Percentiles rank a stretch among this genome's conserved stretches.
Conservation (phyloP, 2,797 vertebrate genomes). For the Leucoraja ocellata region DNA sequence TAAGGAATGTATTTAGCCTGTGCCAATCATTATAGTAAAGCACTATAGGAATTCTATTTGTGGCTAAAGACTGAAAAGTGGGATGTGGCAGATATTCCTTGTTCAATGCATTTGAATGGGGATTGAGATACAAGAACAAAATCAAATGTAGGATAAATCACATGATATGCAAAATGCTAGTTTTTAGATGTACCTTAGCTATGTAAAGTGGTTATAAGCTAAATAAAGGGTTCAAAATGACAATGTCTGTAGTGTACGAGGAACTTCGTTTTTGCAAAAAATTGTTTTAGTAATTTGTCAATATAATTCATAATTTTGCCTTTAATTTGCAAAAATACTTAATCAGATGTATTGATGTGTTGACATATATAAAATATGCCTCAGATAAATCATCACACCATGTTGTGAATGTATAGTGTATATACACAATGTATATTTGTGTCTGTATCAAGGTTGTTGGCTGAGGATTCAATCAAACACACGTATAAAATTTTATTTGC, state of each 20-base stretch:
- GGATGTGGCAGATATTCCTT: not conserved
- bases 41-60: not conserved
- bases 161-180: not conserved
- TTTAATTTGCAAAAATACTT: constrained; percentile 47
- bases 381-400: constrained; percentile 51
- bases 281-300: constrained; percentile 39
- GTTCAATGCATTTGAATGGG: not conserved
- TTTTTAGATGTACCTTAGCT: not conserved
- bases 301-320: constrained; percentile 45
- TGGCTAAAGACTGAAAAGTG: not conserved
- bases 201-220: not conserved
- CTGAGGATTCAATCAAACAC: constrained; percentile 22
- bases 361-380: constrained; percentile 52
- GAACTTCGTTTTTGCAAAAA: not conserved
- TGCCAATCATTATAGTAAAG: not conserved
- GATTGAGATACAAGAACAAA: not conserved
- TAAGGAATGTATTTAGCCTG: not conserved
- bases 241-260: not conserved
- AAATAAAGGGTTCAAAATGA: not conserved
- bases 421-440: constrained; percentile 62
- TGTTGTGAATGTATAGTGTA: constrained; percentile 52
- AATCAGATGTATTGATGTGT: constrained; percentile 45
- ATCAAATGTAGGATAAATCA: not conserved
- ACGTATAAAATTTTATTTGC: not conserved
- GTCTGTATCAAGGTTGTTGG: constrained; percentile 55